These are phyloP conservation scores for Yoshiicerus persimilis DNA, from an alignment of 1,140 invertebrate species.

Conservation along the genomic window DNA sequence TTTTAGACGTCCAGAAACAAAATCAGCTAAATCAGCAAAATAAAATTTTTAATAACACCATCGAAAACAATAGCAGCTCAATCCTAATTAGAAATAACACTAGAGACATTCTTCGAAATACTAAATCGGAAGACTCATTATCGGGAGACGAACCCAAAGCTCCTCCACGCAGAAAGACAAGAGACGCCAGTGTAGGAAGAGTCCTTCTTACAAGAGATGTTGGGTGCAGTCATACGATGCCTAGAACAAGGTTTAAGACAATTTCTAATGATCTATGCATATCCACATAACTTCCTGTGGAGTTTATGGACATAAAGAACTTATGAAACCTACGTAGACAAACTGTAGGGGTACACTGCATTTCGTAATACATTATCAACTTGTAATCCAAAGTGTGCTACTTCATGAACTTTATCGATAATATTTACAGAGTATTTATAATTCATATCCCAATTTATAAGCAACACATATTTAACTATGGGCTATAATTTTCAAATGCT, in stretches of 20 bases:
- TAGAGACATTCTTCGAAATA: not conserved
- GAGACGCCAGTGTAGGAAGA: constrained; percentile 70
- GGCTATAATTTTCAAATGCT: too few relatives aligned
- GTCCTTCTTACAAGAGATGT: constrained; percentile 66
- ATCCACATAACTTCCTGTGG: too few relatives aligned
- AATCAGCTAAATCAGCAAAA: not conserved
- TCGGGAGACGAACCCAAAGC: not conserved
- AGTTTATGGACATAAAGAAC: too few relatives aligned
- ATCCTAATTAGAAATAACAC: not conserved
- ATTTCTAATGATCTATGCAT: too few relatives aligned
- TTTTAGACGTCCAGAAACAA: constrained; percentile 46
- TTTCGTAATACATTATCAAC: too few relatives aligned
- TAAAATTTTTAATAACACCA: not conserved
- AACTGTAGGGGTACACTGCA: too few relatives aligned
- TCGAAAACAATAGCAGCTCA: not conserved
- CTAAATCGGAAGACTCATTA: not conserved
- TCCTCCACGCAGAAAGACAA: constrained; percentile 46
- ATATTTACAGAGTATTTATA: too few relatives aligned
- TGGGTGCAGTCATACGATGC: constrained; percentile 61
- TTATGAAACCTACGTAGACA: too few relatives aligned
- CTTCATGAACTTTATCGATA: too few relatives aligned
- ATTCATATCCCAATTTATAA: too few relatives aligned
- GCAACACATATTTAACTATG: too few relatives aligned
- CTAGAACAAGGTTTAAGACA: constrained; percentile 52
- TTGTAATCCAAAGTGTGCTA: too few relatives aligned